These are phyloP conservation scores for Epizoanthus ramosus DNA, from an alignment of 92 coral and sea anemone species.

Conservation along the genomic window DNA sequence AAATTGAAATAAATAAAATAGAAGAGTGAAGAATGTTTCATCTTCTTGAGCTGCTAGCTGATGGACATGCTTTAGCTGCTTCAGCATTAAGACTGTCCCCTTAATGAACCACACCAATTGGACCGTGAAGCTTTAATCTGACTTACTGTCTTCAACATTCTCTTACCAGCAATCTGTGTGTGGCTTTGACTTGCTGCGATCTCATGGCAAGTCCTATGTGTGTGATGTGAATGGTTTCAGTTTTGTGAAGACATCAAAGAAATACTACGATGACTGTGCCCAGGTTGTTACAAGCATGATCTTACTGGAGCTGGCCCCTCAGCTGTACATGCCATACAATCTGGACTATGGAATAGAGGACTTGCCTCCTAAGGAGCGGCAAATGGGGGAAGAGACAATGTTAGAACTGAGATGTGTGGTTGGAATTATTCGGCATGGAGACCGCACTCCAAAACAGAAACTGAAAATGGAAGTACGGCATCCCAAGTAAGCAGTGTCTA, in stretches of 20 bases:
- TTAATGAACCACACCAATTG: too few species aligned
- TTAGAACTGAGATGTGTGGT: slow-evolving; percentile 93
- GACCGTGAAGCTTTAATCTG: neutral
- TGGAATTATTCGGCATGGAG: slow-evolving; percentile 95
- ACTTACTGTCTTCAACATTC: neutral
- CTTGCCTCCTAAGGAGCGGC: slow-evolving; percentile 63
- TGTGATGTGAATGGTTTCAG: slow-evolving; percentile 99
- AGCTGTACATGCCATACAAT: slow-evolving; percentile 75
- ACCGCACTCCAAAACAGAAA: slow-evolving; percentile 98
- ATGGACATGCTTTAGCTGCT: too few species aligned
- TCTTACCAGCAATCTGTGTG: slow-evolving; percentile 91
- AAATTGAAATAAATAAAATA: too few species aligned
- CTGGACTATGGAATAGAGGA: slow-evolving; percentile 68
- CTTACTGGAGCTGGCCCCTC: slow-evolving; percentile 90
- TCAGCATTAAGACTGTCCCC: too few species aligned
- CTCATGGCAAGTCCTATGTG: slow-evolving; percentile 94
- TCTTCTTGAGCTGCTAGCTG: too few species aligned
- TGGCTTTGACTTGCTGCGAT: slow-evolving; percentile 95
- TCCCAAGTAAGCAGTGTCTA: slow-evolving; percentile 61
- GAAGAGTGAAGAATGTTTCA: too few species aligned
- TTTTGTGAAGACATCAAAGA: slow-evolving; percentile 96
- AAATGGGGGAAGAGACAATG: slow-evolving; percentile 78
- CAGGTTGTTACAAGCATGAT: slow-evolving; percentile 85
- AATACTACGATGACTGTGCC: slow-evolving; percentile 96
- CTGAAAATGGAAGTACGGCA: slow-evolving; percentile 96